Evolutionary conservation across 2,797 vertebrate genomes (phyloP).

Genomic region (Yasuhikotakia modesta): DNA sequence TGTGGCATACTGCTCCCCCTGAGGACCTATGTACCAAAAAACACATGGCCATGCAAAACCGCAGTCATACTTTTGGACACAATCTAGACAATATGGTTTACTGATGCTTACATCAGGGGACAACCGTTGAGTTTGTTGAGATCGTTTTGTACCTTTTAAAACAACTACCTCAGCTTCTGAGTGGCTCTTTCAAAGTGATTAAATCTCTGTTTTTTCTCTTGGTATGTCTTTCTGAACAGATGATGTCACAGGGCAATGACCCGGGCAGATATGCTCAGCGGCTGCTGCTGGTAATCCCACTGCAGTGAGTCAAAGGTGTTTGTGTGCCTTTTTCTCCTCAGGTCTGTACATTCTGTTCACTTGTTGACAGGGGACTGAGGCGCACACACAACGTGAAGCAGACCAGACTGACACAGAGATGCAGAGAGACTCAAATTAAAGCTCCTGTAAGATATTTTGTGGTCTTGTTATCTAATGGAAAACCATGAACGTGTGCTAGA

Average conservation of each 20-base stretch:
- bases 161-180: neutral
- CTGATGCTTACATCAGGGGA: neutral
- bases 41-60: slow-evolving; percentile 2
- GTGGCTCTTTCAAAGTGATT: neutral
- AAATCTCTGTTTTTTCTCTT: neutral
- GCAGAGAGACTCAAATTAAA: neutral
- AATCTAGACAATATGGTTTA: neutral
- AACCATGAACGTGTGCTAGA: neutral
- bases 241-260: neutral
- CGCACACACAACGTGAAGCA: slow-evolving; percentile 16
- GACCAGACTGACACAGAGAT: slow-evolving; percentile 26
- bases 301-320: slow-evolving; percentile 10
- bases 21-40: slow-evolving; percentile 42
- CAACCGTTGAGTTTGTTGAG: neutral
- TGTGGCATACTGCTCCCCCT: slow-evolving; percentile 21
- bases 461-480: neutral
- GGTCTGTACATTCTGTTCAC: slow-evolving; percentile 38
- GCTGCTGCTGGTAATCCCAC: neutral
- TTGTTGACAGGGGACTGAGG: slow-evolving; percentile 37
- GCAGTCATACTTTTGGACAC: neutral
- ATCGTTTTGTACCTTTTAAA: neutral
- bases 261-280: neutral
- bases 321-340: slow-evolving; percentile 23
- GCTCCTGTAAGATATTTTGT: neutral
- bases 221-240: neutral